A percentile compares a stretch with the other conserved stretches of the same genome.
Conservation (phyloP, 2,888 invertebrate genomes). For the Muscina levida region DNA sequence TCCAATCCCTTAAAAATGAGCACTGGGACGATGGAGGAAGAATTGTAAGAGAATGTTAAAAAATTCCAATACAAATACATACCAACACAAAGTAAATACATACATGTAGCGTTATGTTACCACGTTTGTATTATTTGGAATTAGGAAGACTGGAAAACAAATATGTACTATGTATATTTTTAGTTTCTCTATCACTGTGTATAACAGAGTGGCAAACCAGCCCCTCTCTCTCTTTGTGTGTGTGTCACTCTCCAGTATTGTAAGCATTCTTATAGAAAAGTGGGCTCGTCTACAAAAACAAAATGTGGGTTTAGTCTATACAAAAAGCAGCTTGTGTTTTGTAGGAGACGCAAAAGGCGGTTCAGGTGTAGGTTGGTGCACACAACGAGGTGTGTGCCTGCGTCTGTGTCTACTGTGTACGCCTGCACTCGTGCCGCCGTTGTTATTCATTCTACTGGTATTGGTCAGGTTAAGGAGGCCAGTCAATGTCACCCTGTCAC, state of each 20-base stretch:
- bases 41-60: not conserved
- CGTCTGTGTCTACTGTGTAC: not conserved
- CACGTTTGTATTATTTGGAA: not conserved
- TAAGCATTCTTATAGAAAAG: conserved; percentile 42
- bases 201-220: too few relatives aligned
- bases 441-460: conserved; percentile 41
- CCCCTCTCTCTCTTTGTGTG: too few relatives aligned
- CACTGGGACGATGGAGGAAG: too few relatives aligned
- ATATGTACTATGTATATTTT: conserved; percentile 1
- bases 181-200: not conserved
- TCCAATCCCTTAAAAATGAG: too few relatives aligned
- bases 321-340: not conserved
- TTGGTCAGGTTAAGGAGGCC: conserved; percentile 56
- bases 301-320: conserved; percentile 1
- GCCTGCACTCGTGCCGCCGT: conserved; percentile 5
- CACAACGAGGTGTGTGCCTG: not conserved
- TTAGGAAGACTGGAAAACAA: not conserved
- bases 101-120: not conserved
- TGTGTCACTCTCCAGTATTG: too few relatives aligned
- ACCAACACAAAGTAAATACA: not conserved
- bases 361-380: not conserved
- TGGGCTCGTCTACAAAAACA: conserved; percentile 61
- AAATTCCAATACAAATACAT: not conserved
- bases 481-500: conserved; percentile 64
- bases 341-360: not conserved